Conservation (phyloP, 2,888 invertebrate species). For the Heteropelma amictum region DNA sequence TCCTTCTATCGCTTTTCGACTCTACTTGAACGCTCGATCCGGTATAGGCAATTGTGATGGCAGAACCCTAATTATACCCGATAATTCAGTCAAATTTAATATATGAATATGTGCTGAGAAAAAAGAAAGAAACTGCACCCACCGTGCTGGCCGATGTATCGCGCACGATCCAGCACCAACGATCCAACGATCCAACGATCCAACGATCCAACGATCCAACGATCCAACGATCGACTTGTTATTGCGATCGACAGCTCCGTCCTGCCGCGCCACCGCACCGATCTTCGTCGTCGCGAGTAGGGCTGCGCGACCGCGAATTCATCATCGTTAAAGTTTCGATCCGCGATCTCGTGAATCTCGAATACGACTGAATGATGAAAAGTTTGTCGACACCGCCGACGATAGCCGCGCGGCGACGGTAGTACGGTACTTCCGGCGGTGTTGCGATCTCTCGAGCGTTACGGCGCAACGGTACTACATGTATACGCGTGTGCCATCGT, state of each 20-base stretch:
- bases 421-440: conserved; percentile 60
- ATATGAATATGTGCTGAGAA: too few species aligned
- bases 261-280: too few species aligned
- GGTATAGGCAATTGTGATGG: too few species aligned
- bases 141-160: too few species aligned
- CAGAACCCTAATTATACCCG: too few species aligned
- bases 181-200: too few species aligned
- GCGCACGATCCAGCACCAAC: too few species aligned
- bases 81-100: too few species aligned
- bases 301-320: not conserved
- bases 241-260: too few species aligned
- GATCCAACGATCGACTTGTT: too few species aligned
- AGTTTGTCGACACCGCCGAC: conserved; percentile 29
- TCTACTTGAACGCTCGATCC: not conserved
- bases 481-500: not conserved
- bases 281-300: not conserved
- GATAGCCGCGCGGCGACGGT: conserved; percentile 54
- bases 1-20: not conserved
- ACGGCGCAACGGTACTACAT: conserved; percentile 69
- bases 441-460: conserved; percentile 70
- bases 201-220: too few species aligned
- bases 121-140: too few species aligned
- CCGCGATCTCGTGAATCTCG: conserved; percentile 33
- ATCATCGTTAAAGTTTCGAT: not conserved
- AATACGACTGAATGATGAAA: conserved; percentile 49